Evolutionary conservation across 2,888 invertebrate genomes (phyloP), one percentile per base, ranked within the genome.

Genomic region (Drosophila infuscata): DNA sequence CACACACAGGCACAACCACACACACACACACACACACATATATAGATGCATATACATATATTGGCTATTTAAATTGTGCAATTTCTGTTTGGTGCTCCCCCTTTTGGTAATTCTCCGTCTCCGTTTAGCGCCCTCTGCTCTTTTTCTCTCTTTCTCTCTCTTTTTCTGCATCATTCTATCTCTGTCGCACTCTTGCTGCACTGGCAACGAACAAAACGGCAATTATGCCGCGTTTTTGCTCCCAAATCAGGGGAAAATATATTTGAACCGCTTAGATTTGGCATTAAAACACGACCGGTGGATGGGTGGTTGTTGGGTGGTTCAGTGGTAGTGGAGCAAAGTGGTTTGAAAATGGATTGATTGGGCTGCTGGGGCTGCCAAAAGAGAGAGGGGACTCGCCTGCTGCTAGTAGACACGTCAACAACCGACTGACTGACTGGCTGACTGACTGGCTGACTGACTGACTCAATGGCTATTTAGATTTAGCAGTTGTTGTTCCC

Each of bases 201-300:
- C 17, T 36, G 32, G 52, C 61, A 63, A 29, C 83, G 73, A 83
- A 85, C 87, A 83, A 88, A 90, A 87, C 82, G 90, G 90, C 88
- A 88, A 88, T 88, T 88, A 88, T 88, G 88, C 89, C 84, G 90
- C 89, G 84, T 79, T 80, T 80, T 80, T 82, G 86, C 88, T 89
- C 79, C 73, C 88, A 88, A 90, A 88, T 73, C 76, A 72, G 74
- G 62, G 77, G 76, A 67, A 88, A 86, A 90, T 89, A 89, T 90
- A 90, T 90, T 89, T 83, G 88, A 82, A 81, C 63, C 87, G 90
- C 85, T 90, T 88, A 89, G 89, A 89, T 87, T 82, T 87, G 84
- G 82, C 82, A 84, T 83, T 79, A 84, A 83, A 80, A 76, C 76
- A 75, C 82, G 74, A 79, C 66, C 70, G 51, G 61, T 58, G 68